Evolutionary conservation across 35 echinoderm and acorn worm genomes (phyloP), one percentile per base, ranked within the genome.

Genomic region (Lytechinus pictus): DNA sequence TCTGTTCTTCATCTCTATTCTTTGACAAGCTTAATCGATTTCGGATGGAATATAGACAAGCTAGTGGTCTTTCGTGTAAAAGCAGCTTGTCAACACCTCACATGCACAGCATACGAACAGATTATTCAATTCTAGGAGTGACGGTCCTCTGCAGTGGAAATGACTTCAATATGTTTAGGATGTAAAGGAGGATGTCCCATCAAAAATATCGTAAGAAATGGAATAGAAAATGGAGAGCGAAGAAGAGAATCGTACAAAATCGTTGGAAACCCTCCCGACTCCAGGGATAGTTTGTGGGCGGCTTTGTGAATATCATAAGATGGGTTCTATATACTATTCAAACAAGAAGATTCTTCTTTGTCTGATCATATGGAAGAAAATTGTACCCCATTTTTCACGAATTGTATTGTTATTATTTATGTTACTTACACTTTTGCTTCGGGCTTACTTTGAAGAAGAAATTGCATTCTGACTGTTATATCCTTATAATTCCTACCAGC

Each of bases 101-200:
- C 88, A 28, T 52, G 52, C 88, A 52, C 88, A 52, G 52, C 88
- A 44, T 54, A 90, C 88, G 88, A 79, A 19, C 16, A 79, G 66
- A 90, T 90, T 90, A 90, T 90, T 54, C 88, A 90, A 90, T 90
- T 54, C 10, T 3, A 14, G 10, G 28, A 52, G 52, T 52, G 29
- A 90, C 88, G 88, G 88, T 29, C 52, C 16, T 90, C 28, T 90
- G 28, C 12, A 14, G 88, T 9, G 29, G 52, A 13, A 52, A 90
- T 90, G 9, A 27, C 88, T 90, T 90, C 88, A 90, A 90, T 90
- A 52, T 90, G 88, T 90, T 21, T 12, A 90, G 29, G 28, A 44
- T 90, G 88, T 90, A 54, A 8, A 51, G 11, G 8, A 21, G 11
- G 29, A 52, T 90, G 28, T 52, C 24, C 52, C 3, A 54, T 12